These are phyloP conservation scores for Caenorhabditis japonica DNA, from an alignment of 2,888 invertebrate species.

Conservation along the genomic window DNA sequence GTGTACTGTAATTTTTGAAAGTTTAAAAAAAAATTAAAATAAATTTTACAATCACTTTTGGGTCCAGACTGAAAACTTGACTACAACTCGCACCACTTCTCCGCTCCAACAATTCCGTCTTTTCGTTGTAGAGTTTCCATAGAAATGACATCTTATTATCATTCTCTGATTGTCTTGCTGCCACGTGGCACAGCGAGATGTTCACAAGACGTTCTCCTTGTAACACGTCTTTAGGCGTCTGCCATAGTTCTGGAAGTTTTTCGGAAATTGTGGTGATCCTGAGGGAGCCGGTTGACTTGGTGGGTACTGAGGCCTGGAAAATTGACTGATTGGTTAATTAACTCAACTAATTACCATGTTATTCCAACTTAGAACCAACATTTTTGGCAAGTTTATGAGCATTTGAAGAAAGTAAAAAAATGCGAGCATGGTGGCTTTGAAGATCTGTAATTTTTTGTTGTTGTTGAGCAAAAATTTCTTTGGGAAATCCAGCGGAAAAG, in stretches of 20 bases:
- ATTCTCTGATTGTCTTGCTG: too few relatives aligned
- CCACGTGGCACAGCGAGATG: constrained; percentile 10
- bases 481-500: too few relatives aligned
- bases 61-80: not conserved
- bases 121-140: constrained; percentile 2
- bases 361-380: constrained; percentile 43
- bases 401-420: constrained; percentile 63
- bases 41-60: not conserved
- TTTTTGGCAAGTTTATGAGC: constrained; percentile 58
- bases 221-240: not conserved
- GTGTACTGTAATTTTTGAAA: not conserved
- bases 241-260: constrained; percentile 22
- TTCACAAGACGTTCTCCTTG: not conserved
- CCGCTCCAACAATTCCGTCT: not conserved
- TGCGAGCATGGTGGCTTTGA: constrained; percentile 21
- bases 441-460: too few relatives aligned
- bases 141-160: not conserved
- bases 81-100: constrained; percentile 1
- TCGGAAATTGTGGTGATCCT: constrained; percentile 12
- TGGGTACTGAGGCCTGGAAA: constrained; percentile 3
- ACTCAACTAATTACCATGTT: constrained; percentile 18
- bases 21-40: not conserved
- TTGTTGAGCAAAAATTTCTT: too few relatives aligned
- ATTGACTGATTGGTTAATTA: not conserved
- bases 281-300: not conserved